Percentiles rank a stretch among this genome's conserved stretches.
These are phyloP conservation scores for Colossoma macropomum DNA, from an alignment of 2,113 vertebrate genomes.

Conservation along the genomic window DNA sequence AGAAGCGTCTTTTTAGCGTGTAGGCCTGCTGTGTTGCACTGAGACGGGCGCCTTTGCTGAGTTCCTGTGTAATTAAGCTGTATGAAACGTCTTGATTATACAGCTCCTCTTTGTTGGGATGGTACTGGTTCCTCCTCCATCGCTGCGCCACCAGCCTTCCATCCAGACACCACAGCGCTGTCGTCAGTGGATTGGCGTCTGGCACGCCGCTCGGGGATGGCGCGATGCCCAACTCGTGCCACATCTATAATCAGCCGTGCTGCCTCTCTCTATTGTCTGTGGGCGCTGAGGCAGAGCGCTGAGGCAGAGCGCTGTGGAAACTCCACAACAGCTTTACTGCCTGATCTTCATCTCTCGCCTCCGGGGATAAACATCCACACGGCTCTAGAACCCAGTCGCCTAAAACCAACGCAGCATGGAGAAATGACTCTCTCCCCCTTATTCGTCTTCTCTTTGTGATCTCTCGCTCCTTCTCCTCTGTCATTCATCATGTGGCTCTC, in stretches of 20 bases:
- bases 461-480: conserved; percentile 11
- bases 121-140: background rate
- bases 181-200: conserved; percentile 14
- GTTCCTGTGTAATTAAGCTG: background rate
- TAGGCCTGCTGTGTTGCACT: background rate
- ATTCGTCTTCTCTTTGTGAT: conserved; percentile 51
- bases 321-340: conserved; percentile 51
- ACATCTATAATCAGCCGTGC: conserved; percentile 40
- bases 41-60: background rate
- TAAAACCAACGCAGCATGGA: background rate
- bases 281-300: conserved; percentile 48
- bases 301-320: conserved; percentile 70
- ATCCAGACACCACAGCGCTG: background rate
- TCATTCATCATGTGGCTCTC: conserved; percentile 3
- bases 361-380: conserved; percentile 54
- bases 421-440: conserved; percentile 26
- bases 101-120: background rate
- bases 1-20: background rate
- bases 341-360: conserved; percentile 53
- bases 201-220: conserved; percentile 37
- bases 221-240: conserved; percentile 39
- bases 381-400: background rate
- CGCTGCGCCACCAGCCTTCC: background rate
- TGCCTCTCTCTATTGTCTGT: conserved; percentile 55
- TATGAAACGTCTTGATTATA: background rate